phyloP scores from a whole-genome alignment of 2,888 invertebrate species.

The Rhagonycha lutea region DNA sequence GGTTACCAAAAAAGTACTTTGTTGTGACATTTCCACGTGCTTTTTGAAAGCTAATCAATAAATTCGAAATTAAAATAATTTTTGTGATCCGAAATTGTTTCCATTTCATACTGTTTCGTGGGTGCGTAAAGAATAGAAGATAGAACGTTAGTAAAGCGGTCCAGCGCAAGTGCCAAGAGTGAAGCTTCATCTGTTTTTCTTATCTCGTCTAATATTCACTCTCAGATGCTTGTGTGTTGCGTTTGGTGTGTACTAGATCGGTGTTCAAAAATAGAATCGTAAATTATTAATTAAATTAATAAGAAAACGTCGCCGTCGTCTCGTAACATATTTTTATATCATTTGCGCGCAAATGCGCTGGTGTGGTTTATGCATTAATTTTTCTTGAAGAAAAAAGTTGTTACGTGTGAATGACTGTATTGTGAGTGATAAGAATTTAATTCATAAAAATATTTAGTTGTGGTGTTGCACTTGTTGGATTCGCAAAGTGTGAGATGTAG shows the following conservation, averaged over 20 bases:
- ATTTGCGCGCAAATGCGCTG: not conserved
- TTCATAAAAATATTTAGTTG: not conserved
- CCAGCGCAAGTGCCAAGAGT: conserved; percentile 22
- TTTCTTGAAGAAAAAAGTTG: not conserved
- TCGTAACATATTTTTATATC: not conserved
- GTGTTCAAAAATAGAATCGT: not conserved
- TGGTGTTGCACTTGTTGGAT: not conserved
- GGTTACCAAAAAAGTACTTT: not conserved
- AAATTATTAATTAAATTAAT: not conserved
- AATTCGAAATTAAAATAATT: not conserved
- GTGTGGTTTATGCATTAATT: not conserved
- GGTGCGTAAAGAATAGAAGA: not conserved
- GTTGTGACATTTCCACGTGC: conserved; percentile 7
- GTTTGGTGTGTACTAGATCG: not conserved
- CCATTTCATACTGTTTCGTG: not conserved
- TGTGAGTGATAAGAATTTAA: not conserved
- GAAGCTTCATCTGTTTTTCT: conserved; percentile 18
- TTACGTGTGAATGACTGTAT: not conserved
- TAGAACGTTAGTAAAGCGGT: conserved; percentile 2
- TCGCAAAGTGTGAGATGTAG: conserved; percentile 12
- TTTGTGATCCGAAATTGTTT: not conserved
- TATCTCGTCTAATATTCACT: conserved; percentile 22
- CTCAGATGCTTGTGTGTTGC: not conserved
- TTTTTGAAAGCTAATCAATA: conserved; percentile 11
- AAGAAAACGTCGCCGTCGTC: not conserved